Evolutionary conservation across 2,888 invertebrate genomes (phyloP).

Genomic region (Prostheceraeus crozeri): DNA sequence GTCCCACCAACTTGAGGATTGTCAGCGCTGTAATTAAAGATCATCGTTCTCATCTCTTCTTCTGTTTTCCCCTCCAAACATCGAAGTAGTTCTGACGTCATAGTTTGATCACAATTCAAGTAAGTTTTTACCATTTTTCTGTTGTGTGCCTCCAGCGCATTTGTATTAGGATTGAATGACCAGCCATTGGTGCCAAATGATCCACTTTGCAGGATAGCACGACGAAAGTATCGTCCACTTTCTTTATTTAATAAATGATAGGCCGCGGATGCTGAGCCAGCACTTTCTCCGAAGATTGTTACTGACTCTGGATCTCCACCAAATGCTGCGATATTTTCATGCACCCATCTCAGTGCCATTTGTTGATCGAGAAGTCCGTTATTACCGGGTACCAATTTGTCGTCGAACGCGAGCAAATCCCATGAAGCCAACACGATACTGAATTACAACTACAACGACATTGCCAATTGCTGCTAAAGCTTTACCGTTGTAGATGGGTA

Average conservation of each 20-base stretch:
- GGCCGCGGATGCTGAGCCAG: constrained; percentile 44
- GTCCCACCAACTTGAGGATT: too few species aligned
- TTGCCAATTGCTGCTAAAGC: constrained; percentile 10
- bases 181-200: too few species aligned
- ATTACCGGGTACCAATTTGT: constrained; percentile 71
- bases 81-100: too few species aligned
- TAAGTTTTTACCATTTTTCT: too few species aligned
- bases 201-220: constrained; percentile 47
- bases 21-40: too few species aligned
- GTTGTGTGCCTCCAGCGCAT: too few species aligned
- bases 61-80: too few species aligned
- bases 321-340: constrained; percentile 67
- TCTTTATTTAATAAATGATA: constrained; percentile 45
- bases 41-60: too few species aligned
- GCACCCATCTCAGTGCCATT: constrained; percentile 82
- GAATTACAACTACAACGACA: constrained; percentile 39
- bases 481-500: constrained; percentile 26
- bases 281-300: constrained; percentile 50
- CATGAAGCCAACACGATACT: constrained; percentile 40
- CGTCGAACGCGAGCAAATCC: constrained; percentile 41
- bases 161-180: too few species aligned
- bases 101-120: too few species aligned
- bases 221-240: constrained; percentile 44
- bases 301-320: constrained; percentile 46
- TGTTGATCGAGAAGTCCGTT: constrained; percentile 88